These are phyloP conservation scores for Boleophthalmus pectinirostris DNA, from an alignment of 2,113 vertebrate genomes.

Conservation along the genomic window DNA sequence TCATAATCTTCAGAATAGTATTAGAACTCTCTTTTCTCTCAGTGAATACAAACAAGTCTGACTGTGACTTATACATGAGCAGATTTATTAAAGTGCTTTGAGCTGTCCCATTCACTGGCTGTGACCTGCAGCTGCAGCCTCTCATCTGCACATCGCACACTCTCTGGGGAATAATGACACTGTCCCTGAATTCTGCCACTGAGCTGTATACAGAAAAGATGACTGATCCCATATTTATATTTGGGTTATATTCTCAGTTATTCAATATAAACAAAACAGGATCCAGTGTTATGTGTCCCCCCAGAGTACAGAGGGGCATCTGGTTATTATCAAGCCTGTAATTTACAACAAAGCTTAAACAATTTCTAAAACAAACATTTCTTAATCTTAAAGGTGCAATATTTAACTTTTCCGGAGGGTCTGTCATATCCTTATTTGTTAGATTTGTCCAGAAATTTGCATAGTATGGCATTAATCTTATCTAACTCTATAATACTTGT, in stretches of 20 bases:
- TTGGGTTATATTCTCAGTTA: background rate
- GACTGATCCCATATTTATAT: background rate
- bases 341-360: background rate
- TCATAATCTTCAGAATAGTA: slow-evolving; percentile 11
- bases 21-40: background rate
- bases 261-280: background rate
- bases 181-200: background rate
- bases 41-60: slow-evolving; percentile 11
- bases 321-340: background rate
- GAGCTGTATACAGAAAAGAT: background rate
- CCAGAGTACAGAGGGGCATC: background rate
- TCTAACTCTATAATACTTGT: too few species aligned
- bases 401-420: too few species aligned
- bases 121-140: slow-evolving; percentile 10
- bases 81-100: slow-evolving; percentile 16
- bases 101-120: background rate
- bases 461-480: background rate
- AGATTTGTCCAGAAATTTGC: background rate
- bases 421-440: too few species aligned
- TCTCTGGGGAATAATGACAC: background rate
- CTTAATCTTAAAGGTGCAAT: background rate
- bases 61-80: slow-evolving; percentile 25
- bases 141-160: slow-evolving; percentile 5
- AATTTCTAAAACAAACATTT: too few species aligned
- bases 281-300: background rate